Percentiles rank a stretch among this genome's conserved stretches.
These are phyloP conservation scores for Acinonyx jubatus DNA, from an alignment of 2,113 vertebrate genomes.

Conservation along the genomic window DNA sequence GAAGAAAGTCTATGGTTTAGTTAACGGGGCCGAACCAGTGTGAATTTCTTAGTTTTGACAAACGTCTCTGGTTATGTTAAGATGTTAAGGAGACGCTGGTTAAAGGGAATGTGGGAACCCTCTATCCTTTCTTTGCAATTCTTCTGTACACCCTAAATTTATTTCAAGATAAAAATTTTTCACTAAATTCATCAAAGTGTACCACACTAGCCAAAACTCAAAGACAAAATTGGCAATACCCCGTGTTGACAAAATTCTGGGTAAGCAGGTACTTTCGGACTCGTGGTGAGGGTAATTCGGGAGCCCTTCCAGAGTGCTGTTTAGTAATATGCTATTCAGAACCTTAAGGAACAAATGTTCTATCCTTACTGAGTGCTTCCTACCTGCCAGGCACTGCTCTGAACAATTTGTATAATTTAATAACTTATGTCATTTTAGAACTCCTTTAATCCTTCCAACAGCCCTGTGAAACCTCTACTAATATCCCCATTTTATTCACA, in stretches of 20 bases:
- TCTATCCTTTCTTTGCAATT: not conserved
- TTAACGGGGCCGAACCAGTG: accelerated
- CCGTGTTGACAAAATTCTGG: not conserved
- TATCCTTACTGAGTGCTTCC: not conserved
- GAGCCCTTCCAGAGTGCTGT: not conserved
- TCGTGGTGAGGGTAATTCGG: not conserved
- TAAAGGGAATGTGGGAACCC: not conserved
- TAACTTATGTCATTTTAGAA: not conserved
- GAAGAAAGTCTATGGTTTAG: not conserved
- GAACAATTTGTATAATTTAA: not conserved
- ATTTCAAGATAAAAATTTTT: not conserved
- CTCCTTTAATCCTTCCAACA: not conserved
- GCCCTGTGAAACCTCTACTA: accelerated
- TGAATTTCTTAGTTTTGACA: not conserved
- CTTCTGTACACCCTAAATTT: not conserved
- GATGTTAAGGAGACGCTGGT: not conserved
- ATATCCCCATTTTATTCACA: not conserved
- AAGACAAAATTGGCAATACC: not conserved
- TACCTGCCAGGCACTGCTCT: not conserved
- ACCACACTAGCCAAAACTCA: not conserved
- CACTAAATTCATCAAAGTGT: not conserved
- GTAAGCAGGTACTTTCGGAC: not conserved
- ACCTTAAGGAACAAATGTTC: not conserved
- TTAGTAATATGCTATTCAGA: not conserved
- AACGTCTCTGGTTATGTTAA: not conserved